These are phyloP conservation scores for Drosophila micromelanica DNA, from an alignment of 1,140 invertebrate species.

Conservation along the genomic window DNA sequence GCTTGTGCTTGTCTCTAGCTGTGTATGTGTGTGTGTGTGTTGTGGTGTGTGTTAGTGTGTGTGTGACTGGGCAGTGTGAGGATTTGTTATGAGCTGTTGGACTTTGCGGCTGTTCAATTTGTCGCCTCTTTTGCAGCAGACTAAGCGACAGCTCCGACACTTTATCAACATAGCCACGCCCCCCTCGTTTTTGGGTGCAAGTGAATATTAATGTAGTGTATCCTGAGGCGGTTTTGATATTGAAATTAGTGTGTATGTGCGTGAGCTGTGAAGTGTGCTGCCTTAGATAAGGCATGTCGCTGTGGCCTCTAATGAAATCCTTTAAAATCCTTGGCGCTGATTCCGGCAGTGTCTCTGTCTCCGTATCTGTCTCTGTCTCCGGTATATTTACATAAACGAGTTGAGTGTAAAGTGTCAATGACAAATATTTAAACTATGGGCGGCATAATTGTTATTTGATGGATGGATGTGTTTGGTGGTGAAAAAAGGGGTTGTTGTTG, in stretches of 20 bases:
- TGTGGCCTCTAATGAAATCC: conserved; percentile 68
- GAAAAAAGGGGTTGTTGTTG: conserved; percentile 14
- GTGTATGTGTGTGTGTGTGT: conserved; percentile 30
- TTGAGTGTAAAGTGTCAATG: conserved; percentile 39
- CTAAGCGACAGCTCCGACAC: conserved; percentile 45
- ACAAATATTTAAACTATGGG: conserved; percentile 64
- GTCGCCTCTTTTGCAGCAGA: conserved; percentile 33
- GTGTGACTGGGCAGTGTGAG: conserved; percentile 31
- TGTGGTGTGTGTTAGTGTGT: conserved; percentile 13
- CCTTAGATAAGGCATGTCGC: conserved; percentile 55
- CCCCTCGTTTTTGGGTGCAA: conserved; percentile 44
- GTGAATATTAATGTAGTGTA: conserved; percentile 67
- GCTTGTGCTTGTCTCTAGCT: conserved; percentile 7
- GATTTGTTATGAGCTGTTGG: conserved; percentile 58
- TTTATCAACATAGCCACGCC: conserved; percentile 71
- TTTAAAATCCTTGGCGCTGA: conserved; percentile 23
- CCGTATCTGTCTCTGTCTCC: not conserved
- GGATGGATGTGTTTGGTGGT: conserved; percentile 37
- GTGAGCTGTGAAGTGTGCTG: not conserved
- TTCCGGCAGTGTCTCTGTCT: conserved; percentile 1
- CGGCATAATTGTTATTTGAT: conserved; percentile 67
- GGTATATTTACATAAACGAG: conserved; percentile 73
- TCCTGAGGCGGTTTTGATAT: conserved; percentile 63
- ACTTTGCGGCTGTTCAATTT: conserved; percentile 44
- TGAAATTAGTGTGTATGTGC: conserved; percentile 61